These are phyloP conservation scores for Phycodurus eques DNA, from an alignment of 2,113 vertebrate genomes.

Conservation along the genomic window DNA sequence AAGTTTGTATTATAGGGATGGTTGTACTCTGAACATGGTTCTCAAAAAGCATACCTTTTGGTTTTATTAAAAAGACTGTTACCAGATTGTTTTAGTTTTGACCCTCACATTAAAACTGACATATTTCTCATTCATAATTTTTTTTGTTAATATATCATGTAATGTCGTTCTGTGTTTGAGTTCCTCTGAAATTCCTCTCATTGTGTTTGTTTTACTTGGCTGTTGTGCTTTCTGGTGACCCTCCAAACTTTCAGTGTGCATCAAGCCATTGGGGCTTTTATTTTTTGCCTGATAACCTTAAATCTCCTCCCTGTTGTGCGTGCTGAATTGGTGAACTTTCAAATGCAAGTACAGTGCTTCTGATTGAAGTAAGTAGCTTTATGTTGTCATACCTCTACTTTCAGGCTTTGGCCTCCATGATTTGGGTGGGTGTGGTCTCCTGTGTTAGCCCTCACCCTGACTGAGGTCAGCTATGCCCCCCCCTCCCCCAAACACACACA, in stretches of 20 bases:
- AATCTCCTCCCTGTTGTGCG: slow-evolving; percentile 5
- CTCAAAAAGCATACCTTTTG: background rate
- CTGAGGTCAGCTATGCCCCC: slow-evolving; percentile 64
- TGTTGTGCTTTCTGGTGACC: slow-evolving; percentile 12
- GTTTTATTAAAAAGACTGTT: background rate
- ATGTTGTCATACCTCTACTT: slow-evolving; percentile 64
- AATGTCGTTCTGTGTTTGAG: background rate
- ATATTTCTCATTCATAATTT: background rate
- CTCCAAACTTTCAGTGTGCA: slow-evolving; percentile 12
- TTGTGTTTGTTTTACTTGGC: slow-evolving; percentile 1
- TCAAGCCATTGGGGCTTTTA: slow-evolving; percentile 41
- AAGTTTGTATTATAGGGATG: too few relatives aligned
- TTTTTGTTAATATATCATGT: background rate
- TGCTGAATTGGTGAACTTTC: slow-evolving; percentile 4
- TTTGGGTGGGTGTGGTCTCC: slow-evolving; percentile 72
- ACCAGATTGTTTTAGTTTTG: background rate
- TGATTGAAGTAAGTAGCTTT: slow-evolving; percentile 35
- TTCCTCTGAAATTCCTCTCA: slow-evolving; percentile 5
- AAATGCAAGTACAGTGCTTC: slow-evolving; percentile 12
- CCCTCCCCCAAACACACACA: slow-evolving; percentile 69
- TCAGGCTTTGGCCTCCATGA: slow-evolving; percentile 74
- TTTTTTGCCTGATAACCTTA: slow-evolving; percentile 20
- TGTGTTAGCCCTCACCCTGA: slow-evolving; percentile 68
- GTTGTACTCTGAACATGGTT: background rate
- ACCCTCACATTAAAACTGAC: background rate